Percentiles rank a stretch among this genome's conserved stretches.
Evolutionary conservation across 2,113 vertebrate genomes (phyloP).

Genomic region (Sorex araneus): DNA sequence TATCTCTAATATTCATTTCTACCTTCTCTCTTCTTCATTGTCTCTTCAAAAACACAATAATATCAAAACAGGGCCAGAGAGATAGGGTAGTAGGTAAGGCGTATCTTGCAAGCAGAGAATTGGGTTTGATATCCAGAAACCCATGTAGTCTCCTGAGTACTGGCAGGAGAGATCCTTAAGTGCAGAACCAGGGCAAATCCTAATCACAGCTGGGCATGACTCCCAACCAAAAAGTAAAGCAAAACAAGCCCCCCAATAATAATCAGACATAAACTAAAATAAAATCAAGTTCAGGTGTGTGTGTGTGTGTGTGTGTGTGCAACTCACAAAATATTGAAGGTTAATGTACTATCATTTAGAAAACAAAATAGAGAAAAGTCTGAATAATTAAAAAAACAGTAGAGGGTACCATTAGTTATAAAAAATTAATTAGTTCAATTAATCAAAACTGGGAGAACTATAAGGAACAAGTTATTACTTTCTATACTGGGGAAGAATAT

Average conservation of each 20-base stretch:
- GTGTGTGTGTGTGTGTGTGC: too few species aligned
- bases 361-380: slow-evolving; percentile 9
- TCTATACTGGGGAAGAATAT: background rate
- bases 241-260: too few species aligned
- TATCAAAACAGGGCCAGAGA: background rate
- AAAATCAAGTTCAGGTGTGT: too few species aligned
- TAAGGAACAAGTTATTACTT: background rate
- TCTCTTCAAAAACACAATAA: background rate
- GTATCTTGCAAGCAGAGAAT: too few species aligned
- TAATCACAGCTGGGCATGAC: too few species aligned
- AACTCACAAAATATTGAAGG: background rate
- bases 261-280: too few species aligned
- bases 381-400: background rate
- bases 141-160: too few species aligned
- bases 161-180: too few species aligned
- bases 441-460: background rate
- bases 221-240: too few species aligned
- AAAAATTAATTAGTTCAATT: background rate
- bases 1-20: background rate
- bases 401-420: background rate
- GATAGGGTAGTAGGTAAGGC: too few species aligned
- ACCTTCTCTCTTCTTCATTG: background rate
- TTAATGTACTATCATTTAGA: background rate
- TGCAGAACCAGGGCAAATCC: too few species aligned
- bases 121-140: too few species aligned